Evolutionary conservation across 2,113 vertebrate species (phyloP), one percentile per base, ranked within the genome.

Genomic region (Acrocephalus arundinaceus): DNA sequence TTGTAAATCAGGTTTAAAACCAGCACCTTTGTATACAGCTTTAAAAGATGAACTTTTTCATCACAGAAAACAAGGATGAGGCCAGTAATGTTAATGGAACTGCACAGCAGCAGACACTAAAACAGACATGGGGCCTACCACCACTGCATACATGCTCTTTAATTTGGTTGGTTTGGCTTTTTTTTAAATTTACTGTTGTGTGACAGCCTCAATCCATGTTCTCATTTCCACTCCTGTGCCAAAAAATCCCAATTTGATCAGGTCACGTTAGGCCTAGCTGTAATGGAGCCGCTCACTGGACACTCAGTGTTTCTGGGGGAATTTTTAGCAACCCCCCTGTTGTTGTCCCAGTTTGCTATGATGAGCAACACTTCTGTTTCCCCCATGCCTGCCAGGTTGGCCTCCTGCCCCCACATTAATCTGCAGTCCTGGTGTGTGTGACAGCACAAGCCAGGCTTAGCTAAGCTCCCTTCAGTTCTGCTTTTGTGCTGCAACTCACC

Each of bases 231-330:
- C 11, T 63, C 28, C 59, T 11, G 2, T n/a, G 33, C 28, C 55
- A 82, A 8, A 35, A 94, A 41, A 77, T 15, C 31, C 21, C 23
- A 63, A 13, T 13, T 55, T 31, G 33, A 31, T 55, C 14, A 41
- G 51, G 28, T 31, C 23, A 31, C 0, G 0, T 28, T 14, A 59
- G 5, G 9, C 23, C 55, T 10, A 9, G 23, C 22, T 65, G 31
- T 35, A 76, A 72, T 0, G 2, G 22, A 66, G 39, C 27, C 0
- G 0, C 70, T 23, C 0, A 0, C 70, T 23, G 65, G 59, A 51
- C 25, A 12, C 18, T 71, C 27, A 6, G 0, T 20, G 9, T 37
- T 45, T 70, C 31, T 67, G 57, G 20, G 7, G 23, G 43, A 57
- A 75, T 59, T 83, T 89, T 76, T 19, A 73, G 18, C 35, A 70